Base-by-base conservation (phyloP, 2,797 vertebrate species). In the Pogoniulus pusillus region DNA sequence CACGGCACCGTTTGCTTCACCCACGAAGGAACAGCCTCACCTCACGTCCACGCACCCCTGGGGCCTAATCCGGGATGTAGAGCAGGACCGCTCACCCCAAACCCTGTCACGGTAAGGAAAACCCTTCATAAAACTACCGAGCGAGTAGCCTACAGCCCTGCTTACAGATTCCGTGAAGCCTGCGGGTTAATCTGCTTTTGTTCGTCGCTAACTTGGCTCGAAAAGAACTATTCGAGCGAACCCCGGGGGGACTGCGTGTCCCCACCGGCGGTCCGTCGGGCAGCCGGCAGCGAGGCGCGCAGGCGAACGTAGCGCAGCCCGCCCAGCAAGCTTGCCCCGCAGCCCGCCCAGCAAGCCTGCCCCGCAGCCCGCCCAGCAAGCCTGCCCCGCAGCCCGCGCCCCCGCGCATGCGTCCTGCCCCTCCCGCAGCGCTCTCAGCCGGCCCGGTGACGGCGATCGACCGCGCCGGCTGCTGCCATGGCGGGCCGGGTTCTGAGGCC, bases 281-380 rank as follows among this genome's bases (percentile, higher is more conserved):
- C 45, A 12, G 45, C 2, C 11, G 45, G 22, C 45, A 47, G 6
- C 22, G 5, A 47, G 11, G 45, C 20, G 10, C 22, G 6, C 47
- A 24, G 47, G 4, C 20, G 19, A 47, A 23, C 18, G 23, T 23
- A 24, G 45, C 45, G 8, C 17, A 45, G 20, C 10, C 37, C 13
- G 16, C 18, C 14, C 18, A 43, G 43, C 1, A n/a, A n/a, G 18
- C 18, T 4, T 39, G 0, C 0, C 39, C 23, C 15, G 2, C 47
- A 12, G 1, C 1, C 20, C 24, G 7, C n/a, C 14, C 18, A 43
- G 43, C 1, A n/a, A n/a, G 18, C 18, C 4, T 39, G 0, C 0
- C 39, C 23, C 45, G 8, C 17, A 45, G 20, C 10, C 37, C 13
- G 16, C 18, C 14, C 18, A 43, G 43, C 1, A n/a, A n/a, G 18